A percentile compares a stretch with the other conserved stretches of the same genome.
Evolutionary conservation across 1,140 invertebrate species (phyloP).

Genomic region (Venturia canescens): DNA sequence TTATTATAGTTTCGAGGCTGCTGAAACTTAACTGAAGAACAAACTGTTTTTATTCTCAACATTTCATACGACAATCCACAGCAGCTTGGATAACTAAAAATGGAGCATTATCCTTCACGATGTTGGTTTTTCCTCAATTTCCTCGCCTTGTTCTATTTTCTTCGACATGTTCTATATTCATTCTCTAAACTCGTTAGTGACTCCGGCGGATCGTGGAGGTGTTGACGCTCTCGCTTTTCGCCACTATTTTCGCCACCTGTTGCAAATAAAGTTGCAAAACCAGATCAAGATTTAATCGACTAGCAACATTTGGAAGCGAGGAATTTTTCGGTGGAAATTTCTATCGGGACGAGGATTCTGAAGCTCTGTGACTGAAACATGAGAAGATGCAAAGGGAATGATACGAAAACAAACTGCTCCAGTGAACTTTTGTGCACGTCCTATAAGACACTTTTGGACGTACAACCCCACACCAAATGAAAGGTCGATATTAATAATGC

Average conservation of each 20-base stretch:
- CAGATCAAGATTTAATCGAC: conserved; percentile 38
- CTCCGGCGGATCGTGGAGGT: not conserved
- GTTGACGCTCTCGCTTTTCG: not conserved
- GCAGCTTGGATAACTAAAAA: no score
- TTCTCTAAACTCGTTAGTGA: conserved; percentile 25
- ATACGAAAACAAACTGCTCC: no score
- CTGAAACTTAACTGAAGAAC: no score
- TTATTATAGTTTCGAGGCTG: no score
- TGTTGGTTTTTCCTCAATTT: no score
- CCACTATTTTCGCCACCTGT: conserved; percentile 29
- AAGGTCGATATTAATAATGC: no score
- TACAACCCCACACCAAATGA: no score
- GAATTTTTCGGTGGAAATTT: conserved; percentile 3
- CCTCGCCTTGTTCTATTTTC: not conserved
- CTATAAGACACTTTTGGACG: no score
- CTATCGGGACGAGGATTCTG: not conserved
- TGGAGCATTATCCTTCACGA: no score
- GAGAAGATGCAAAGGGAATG: not conserved
- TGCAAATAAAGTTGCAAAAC: conserved; percentile 33
- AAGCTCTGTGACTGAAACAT: not conserved
- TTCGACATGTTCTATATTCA: not conserved
- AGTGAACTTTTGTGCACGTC: no score
- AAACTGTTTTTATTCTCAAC: no score
- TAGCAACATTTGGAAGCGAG: conserved; percentile 11
- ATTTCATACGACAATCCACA: no score